Base-by-base conservation (phyloP, 1,140 invertebrate species). In the Cotesia typhae region DNA sequence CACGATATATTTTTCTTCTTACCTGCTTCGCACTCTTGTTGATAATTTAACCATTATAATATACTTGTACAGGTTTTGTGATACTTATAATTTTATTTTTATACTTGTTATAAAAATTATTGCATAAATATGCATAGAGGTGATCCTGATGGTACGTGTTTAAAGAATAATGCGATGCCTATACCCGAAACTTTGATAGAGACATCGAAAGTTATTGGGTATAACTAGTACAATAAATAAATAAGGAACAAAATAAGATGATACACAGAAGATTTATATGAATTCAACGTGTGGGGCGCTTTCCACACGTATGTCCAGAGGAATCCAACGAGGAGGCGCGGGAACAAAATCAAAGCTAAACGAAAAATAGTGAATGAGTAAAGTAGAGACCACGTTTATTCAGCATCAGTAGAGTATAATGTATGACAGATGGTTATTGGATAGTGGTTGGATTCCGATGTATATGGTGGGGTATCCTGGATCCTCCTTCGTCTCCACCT, bases 391-490 rank as follows among this genome's bases (percentile, higher is more conserved):
- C 72, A 47, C 59, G 53, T 53, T 63, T 51, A 47, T 47, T 47
- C 41, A 47, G 41, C 41, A 47, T 47, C 41, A 47, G 41, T 47
- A 47, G 41, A 47, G 41, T 20, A 63, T 28, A 71, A 52, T 35
- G 36, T 63, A 79, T 81, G 76, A 79, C 76, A 78, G 75, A 77
- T 77, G 78, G 72, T 77, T 77, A 81, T 81, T 81, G 80, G 76
- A 76, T 76, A 74, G 70, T 73, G 63, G 73, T 76, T 75, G 69
- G 67, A 71, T 61, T 70, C 63, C 37, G 71, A 60, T 73, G 72
- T 69, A 10, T 3, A 52, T 75, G 65, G 78, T 74, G 77, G 77
- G 77, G 76, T 59, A 74, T 72, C 70, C 71, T 75, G 75, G 78
- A 75, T 70, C 79, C 78, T 76, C 80, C 78, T 79, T 78, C 73